Percentiles rank a stretch among this genome's conserved stretches.
These are phyloP conservation scores for Cranoglanis bouderius DNA, from an alignment of 2,113 vertebrate genomes.

Conservation along the genomic window DNA sequence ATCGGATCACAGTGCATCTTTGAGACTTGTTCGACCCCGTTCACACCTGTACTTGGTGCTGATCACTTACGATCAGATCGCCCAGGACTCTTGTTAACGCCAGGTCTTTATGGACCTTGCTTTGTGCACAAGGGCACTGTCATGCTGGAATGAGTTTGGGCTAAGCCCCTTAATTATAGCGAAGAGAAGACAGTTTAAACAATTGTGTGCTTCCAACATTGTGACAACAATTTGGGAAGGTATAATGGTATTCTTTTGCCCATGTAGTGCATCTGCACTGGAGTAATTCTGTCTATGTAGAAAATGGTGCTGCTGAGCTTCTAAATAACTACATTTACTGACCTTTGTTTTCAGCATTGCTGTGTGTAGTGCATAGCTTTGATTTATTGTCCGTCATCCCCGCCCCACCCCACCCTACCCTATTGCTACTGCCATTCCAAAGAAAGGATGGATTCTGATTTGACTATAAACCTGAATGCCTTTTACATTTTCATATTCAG, in stretches of 20 bases:
- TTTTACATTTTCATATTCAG: background rate
- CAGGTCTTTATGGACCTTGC: too few species aligned
- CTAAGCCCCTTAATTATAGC: background rate
- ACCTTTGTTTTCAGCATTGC: background rate
- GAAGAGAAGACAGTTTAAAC: background rate
- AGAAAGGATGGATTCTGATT: background rate
- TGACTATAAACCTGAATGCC: background rate
- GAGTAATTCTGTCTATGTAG: background rate
- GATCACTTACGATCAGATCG: too few species aligned
- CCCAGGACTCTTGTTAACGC: too few species aligned
- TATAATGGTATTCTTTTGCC: background rate
- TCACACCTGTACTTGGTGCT: too few species aligned
- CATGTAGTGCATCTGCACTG: background rate
- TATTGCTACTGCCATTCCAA: background rate
- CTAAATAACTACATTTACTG: background rate
- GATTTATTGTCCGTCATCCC: background rate
- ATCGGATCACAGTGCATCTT: too few species aligned
- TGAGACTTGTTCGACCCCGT: too few species aligned
- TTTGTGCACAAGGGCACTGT: background rate
- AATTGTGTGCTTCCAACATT: background rate
- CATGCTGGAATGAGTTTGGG: background rate
- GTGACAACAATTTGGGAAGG: too few species aligned
- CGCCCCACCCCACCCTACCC: too few species aligned
- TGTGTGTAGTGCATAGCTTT: background rate
- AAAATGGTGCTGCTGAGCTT: background rate